A percentile compares a stretch with the other conserved stretches of the same genome.
Conservation (phyloP, 2,888 invertebrate genomes). For the Euphydryas editha region DNA sequence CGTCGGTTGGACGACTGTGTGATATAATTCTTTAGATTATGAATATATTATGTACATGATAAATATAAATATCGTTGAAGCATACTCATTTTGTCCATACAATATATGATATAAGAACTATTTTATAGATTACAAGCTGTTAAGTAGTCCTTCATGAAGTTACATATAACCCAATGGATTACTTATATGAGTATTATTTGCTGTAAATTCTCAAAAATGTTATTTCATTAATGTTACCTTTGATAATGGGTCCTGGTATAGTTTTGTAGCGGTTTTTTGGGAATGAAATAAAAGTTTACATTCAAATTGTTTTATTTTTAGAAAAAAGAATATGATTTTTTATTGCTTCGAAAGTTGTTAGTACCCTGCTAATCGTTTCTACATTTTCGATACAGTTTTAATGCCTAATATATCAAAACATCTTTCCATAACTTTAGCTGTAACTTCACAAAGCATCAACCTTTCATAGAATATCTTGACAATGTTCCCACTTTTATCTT, state of each 20-base stretch:
- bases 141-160: constrained; percentile 9
- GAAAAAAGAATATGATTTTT: constrained; percentile 31
- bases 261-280: constrained; percentile 81
- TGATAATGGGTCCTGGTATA: constrained; percentile 74
- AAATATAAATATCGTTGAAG: background rate
- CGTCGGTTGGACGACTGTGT: too few relatives aligned
- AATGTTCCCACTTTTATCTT: constrained; percentile 91
- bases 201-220: constrained; percentile 48
- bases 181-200: constrained; percentile 49
- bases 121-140: constrained; percentile 13
- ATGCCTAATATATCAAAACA: constrained; percentile 96
- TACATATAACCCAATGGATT: constrained; percentile 16
- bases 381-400: constrained; percentile 96
- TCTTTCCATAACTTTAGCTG: constrained; percentile 93
- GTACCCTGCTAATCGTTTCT: constrained; percentile 50
- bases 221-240: constrained; percentile 64
- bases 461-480: constrained; percentile 93
- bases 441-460: constrained; percentile 95
- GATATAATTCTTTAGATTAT: too few relatives aligned
- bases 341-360: background rate
- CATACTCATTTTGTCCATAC: constrained; percentile 3
- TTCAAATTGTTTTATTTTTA: constrained; percentile 39
- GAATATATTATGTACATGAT: background rate
- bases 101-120: background rate
- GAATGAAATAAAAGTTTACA: constrained; percentile 70